A percentile compares a stretch with the other conserved stretches of the same genome.
Conservation (phyloP, 2,113 vertebrate genomes). For the Pithys albifrons region DNA sequence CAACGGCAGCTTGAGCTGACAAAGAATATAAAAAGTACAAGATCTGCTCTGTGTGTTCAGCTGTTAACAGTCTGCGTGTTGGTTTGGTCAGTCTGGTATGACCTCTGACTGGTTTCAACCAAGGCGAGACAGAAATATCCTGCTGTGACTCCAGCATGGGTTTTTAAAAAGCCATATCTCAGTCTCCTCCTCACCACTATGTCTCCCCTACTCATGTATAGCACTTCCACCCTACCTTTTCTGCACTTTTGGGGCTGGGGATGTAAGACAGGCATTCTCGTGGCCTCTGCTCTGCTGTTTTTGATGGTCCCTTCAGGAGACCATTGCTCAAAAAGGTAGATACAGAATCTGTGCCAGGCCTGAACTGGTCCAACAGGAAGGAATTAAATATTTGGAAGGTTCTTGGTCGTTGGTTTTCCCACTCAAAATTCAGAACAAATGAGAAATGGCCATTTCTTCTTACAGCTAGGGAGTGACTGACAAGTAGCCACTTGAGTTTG, state of each 20-base stretch:
- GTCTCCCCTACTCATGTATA: rapidly evolving
- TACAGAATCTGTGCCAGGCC: neutral
- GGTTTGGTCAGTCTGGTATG: neutral
- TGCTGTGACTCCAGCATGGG: neutral
- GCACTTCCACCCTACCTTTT: neutral
- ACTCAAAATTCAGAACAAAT: neutral
- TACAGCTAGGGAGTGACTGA: neutral
- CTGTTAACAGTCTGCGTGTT: neutral
- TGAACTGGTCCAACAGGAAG: neutral
- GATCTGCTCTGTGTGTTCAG: neutral
- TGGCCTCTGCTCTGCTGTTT: neutral
- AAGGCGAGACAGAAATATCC: neutral
- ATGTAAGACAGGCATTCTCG: neutral
- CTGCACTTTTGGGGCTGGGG: neutral
- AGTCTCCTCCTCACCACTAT: neutral
- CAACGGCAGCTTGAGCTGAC: neutral
- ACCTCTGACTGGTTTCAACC: neutral
- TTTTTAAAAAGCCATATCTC: neutral
- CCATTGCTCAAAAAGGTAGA: neutral
- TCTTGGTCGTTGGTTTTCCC: neutral
- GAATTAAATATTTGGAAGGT: neutral
- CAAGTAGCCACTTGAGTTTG: neutral
- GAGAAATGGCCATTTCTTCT: neutral
- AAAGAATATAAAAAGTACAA: neutral
- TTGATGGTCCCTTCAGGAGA: neutral